Conservation (phyloP, 2,797 vertebrate genomes). For the Eospalax fontanierii region DNA sequence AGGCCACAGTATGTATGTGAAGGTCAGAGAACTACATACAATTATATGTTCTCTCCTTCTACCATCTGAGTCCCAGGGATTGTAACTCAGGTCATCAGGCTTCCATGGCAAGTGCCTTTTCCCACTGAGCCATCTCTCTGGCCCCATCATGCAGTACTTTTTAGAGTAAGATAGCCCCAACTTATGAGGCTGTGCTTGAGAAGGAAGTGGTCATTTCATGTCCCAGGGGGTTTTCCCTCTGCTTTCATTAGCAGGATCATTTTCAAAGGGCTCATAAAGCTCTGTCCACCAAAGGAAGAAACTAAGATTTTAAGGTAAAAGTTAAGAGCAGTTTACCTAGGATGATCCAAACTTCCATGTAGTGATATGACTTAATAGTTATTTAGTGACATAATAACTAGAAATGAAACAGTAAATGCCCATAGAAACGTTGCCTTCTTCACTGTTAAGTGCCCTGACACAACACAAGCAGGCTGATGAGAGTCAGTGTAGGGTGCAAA, state of each 20-base stretch:
- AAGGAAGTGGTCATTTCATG: slow-evolving; percentile 76
- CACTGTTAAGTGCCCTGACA: neutral
- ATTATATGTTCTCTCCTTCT: too few relatives aligned
- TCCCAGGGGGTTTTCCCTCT: slow-evolving; percentile 74
- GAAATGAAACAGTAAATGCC: neutral
- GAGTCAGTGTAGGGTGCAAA: neutral
- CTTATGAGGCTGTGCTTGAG: slow-evolving; percentile 76
- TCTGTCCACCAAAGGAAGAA: slow-evolving; percentile 82
- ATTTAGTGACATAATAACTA: neutral
- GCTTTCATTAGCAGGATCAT: slow-evolving; percentile 84
- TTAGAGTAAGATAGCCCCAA: slow-evolving; percentile 48
- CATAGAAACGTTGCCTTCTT: slow-evolving; percentile 3
- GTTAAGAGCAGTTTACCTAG: slow-evolving; percentile 84
- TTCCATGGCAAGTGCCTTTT: too few relatives aligned
- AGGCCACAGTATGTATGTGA: too few relatives aligned
- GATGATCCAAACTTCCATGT: slow-evolving; percentile 84
- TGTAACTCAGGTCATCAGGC: too few relatives aligned
- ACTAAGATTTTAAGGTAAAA: slow-evolving; percentile 87
- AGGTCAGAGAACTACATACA: too few relatives aligned
- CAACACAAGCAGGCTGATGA: neutral
- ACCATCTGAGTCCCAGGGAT: too few relatives aligned
- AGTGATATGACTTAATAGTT: neutral
- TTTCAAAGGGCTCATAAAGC: slow-evolving; percentile 85
- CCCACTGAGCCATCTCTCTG: too few relatives aligned
- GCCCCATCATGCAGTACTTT: slow-evolving; percentile 28